Conservation (phyloP, 2,797 vertebrate genomes). For the Meda fulgida region DNA sequence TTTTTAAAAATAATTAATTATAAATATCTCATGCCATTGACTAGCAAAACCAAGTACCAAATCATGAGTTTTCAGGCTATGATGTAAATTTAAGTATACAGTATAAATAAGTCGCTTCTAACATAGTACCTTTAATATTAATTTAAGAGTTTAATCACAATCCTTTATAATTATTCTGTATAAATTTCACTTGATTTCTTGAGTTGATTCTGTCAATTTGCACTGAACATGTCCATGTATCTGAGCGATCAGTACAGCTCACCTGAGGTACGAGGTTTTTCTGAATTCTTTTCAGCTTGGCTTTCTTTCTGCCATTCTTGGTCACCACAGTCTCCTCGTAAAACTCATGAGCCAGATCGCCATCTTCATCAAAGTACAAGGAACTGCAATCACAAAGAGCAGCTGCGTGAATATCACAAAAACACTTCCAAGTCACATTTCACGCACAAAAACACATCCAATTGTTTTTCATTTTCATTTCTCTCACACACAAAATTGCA, state of each 20-base stretch:
- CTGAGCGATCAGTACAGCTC: slow-evolving; percentile 37
- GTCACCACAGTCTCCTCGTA: slow-evolving; percentile 96
- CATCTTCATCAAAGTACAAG: slow-evolving; percentile 96
- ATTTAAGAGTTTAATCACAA: neutral
- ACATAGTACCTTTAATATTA: neutral
- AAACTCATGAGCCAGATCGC: slow-evolving; percentile 98
- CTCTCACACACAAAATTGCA: neutral
- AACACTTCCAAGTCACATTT: neutral
- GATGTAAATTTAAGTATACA: neutral
- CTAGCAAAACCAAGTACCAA: neutral
- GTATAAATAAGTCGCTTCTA: neutral
- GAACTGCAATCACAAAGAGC: slow-evolving; percentile 80
- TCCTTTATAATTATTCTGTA: neutral
- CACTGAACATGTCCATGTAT: neutral
- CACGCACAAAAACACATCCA: neutral
- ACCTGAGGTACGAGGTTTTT: slow-evolving; percentile 99
- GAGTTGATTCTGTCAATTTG: neutral
- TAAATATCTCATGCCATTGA: neutral
- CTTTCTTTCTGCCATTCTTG: slow-evolving; percentile 93
- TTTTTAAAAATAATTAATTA: too few species aligned
- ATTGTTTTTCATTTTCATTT: neutral
- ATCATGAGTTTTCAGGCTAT: neutral
- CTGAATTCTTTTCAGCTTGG: slow-evolving; percentile 95
- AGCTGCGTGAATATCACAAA: neutral
- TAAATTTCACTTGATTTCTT: neutral